Conservation (phyloP, 2,113 vertebrate genomes). For the Gracilinanus agilis region DNA sequence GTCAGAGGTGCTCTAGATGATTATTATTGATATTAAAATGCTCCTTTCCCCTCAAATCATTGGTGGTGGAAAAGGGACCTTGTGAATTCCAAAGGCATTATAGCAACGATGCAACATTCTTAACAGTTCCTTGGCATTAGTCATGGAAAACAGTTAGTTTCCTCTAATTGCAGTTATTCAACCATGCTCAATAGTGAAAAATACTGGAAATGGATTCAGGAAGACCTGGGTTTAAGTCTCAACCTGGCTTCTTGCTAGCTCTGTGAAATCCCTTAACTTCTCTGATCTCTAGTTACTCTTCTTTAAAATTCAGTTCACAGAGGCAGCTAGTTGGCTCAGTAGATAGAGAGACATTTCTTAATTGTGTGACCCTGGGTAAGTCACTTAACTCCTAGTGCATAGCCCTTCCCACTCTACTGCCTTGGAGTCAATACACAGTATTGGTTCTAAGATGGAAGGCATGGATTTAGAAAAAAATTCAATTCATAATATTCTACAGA, state of each 20-base stretch:
- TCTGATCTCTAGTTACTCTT: background rate
- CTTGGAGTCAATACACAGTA: no score
- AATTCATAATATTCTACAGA: background rate
- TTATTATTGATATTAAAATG: background rate
- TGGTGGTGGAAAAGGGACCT: background rate
- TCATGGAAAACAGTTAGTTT: background rate
- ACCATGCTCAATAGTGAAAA: background rate
- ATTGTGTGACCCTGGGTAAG: no score
- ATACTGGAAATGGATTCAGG: background rate
- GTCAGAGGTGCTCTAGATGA: background rate
- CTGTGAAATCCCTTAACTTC: background rate
- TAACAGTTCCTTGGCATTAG: background rate
- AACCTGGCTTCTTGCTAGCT: background rate
- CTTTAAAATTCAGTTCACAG: background rate
- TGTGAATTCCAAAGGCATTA: background rate
- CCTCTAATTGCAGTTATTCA: background rate
- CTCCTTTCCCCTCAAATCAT: background rate
- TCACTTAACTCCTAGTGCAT: no score
- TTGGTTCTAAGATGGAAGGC: no score
- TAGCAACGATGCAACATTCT: background rate
- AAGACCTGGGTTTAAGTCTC: background rate
- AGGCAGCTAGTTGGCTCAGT: no score
- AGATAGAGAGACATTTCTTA: no score
- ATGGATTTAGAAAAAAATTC: background rate
- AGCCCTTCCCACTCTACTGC: no score